Evolutionary conservation across 37 sponge, comb jelly and placozoan species (phyloP), one percentile per base, ranked within the genome.

Genomic region (Petrosia ficiformis): DNA sequence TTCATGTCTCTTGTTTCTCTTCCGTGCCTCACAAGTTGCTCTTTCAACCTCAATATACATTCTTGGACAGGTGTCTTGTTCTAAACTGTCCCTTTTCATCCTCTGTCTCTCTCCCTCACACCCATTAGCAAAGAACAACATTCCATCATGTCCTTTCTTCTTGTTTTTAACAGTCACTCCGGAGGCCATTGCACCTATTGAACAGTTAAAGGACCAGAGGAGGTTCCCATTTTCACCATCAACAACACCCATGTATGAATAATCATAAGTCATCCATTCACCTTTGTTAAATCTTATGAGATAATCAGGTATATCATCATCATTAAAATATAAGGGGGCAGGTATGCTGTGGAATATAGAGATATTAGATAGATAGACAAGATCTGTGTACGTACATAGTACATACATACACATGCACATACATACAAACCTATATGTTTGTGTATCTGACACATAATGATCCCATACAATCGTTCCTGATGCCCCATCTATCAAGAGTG

Each of bases 391-490:
- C n/a, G n/a, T n/a, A n/a, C n/a, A n/a, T n/a, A n/a, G n/a, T n/a
- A n/a, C n/a, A n/a, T n/a, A n/a, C n/a, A n/a, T n/a, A n/a, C n/a
- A n/a, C 65, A 34, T 4, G 10, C 32, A 42, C 28, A 64, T 48
- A 16, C 5, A 37, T 42, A 40, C 77, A 43, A 26, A 90, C 93
- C 86, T 88, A 72, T 93, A 82, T n/a, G 86, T 70, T 65, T 93
- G 85, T 35, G 86, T 85, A 32, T 67, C 83, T 26, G 86, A 86
- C 56, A 79, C 28, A 54, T 74, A 52, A 0, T 39, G 52, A 29
- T 88, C 82, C 93, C 93, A 93, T 16, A 84, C 30, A 4, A 81
- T 21, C 1, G 44, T 37, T 2, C 60, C 75, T 34, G 58, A 54
- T 2, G 1, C 32, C 39, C 93, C 93, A 74, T 93, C 69, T 58